phyloP scores from a whole-genome alignment of 2,888 invertebrate genomes.

The Melanargia galathea region DNA sequence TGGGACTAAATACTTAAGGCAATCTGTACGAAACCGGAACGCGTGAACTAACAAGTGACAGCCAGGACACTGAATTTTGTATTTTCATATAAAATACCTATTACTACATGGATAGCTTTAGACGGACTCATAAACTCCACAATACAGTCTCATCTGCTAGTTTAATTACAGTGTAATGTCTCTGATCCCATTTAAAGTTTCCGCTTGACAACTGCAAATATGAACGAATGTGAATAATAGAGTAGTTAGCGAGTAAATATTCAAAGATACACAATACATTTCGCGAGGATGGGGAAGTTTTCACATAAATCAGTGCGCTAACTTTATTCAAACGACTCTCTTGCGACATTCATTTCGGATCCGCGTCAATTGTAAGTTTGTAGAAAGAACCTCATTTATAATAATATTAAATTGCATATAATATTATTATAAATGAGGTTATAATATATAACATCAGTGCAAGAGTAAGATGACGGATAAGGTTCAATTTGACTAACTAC shows the following conservation, averaged over 20 bases:
- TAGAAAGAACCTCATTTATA: slow-evolving; percentile 63
- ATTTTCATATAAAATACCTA: no score
- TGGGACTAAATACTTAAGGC: no score
- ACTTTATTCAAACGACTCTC: slow-evolving; percentile 82
- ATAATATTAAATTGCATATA: no score
- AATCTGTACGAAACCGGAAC: no score
- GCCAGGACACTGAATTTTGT: no score
- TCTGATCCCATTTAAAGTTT: slow-evolving; percentile 51
- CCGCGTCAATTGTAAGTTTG: slow-evolving; percentile 72
- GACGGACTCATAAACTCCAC: neutral
- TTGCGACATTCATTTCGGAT: slow-evolving; percentile 77
- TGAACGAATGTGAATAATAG: slow-evolving; percentile 46
- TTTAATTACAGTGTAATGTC: slow-evolving; percentile 49
- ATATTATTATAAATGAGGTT: no score
- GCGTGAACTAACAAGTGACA: no score
- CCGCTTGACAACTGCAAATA: slow-evolving; percentile 52
- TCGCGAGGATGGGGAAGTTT: slow-evolving; percentile 64
- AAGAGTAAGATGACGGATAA: no score
- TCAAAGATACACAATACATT: slow-evolving; percentile 61
- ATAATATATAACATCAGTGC: no score
- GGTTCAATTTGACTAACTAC: no score
- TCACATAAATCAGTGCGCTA: slow-evolving; percentile 77
- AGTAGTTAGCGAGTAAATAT: slow-evolving; percentile 59
- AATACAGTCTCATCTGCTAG: neutral
- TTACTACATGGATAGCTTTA: neutral